phyloP scores from a whole-genome alignment of 53 echinoderm and acorn worm genomes.

The Actinopyga echinites region DNA sequence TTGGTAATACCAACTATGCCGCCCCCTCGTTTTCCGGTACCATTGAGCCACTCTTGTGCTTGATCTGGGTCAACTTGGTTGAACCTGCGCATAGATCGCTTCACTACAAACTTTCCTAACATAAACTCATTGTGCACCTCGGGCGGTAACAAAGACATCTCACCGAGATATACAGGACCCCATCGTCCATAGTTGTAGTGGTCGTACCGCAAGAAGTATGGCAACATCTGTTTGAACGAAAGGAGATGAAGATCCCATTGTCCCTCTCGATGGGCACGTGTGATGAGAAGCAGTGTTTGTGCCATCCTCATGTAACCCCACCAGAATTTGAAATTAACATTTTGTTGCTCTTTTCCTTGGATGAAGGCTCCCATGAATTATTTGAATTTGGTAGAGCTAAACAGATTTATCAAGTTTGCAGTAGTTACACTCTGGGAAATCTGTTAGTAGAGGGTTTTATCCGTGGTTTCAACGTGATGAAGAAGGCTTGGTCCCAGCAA shows the following conservation, averaged over 20 bases:
- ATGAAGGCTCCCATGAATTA: no score
- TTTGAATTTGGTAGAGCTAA: no score
- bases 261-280: conserved; percentile 38
- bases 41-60: no score
- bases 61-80: conserved; percentile 59
- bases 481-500: background rate
- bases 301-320: conserved; percentile 32
- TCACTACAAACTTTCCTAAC: conserved; percentile 2
- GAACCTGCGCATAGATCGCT: conserved; percentile 33
- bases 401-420: no score
- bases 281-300: background rate
- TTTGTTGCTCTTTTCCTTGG: background rate
- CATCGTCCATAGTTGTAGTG: conserved; percentile 61
- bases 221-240: conserved; percentile 41
- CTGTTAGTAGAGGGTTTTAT: no score
- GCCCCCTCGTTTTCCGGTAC: background rate
- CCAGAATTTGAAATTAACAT: conserved; percentile 21
- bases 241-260: background rate
- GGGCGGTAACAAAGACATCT: conserved; percentile 29
- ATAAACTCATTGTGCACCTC: background rate
- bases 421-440: no score
- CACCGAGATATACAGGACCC: conserved; percentile 55
- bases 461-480: background rate
- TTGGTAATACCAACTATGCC: no score
- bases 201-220: conserved; percentile 51